Evolutionary conservation across 1,140 invertebrate species (phyloP).

Genomic region (Melanaphis sacchari): DNA sequence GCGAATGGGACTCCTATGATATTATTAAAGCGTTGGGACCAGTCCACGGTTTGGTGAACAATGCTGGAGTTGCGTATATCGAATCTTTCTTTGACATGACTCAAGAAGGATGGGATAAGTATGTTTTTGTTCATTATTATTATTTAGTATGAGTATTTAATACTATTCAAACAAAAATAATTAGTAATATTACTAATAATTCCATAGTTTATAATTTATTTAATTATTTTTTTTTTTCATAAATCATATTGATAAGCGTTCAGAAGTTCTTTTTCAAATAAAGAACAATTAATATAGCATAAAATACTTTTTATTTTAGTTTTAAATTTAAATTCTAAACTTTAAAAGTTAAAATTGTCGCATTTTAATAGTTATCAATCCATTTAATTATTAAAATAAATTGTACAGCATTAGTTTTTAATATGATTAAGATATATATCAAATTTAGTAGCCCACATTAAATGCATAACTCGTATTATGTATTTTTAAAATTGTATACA

Average conservation of each 20-base stretch:
- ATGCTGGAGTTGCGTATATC: conserved; percentile 74
- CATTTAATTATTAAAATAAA: neutral
- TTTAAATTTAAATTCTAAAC: neutral
- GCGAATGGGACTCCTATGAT: conserved; percentile 76
- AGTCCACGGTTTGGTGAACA: conserved; percentile 84
- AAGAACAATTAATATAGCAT: too few species aligned
- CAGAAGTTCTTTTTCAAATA: too few species aligned
- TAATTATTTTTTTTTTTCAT: too few species aligned
- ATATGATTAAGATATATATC: neutral
- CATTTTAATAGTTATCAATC: neutral
- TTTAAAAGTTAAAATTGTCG: neutral
- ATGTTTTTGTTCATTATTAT: conserved; percentile 62
- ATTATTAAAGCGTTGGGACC: conserved; percentile 67
- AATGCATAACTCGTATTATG: neutral
- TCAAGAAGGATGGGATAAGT: conserved; percentile 76
- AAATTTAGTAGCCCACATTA: neutral
- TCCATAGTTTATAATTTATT: too few species aligned
- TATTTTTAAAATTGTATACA: neutral
- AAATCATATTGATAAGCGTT: too few species aligned
- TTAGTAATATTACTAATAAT: neutral
- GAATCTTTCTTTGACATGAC: conserved; percentile 72
- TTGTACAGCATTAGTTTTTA: neutral
- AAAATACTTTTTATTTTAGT: neutral
- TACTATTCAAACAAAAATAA: neutral
- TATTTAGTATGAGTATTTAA: neutral